Percentiles rank a stretch among this genome's conserved stretches.
These are phyloP conservation scores for Arothron firmamentum DNA, from an alignment of 2,113 vertebrate genomes.

Conservation along the genomic window DNA sequence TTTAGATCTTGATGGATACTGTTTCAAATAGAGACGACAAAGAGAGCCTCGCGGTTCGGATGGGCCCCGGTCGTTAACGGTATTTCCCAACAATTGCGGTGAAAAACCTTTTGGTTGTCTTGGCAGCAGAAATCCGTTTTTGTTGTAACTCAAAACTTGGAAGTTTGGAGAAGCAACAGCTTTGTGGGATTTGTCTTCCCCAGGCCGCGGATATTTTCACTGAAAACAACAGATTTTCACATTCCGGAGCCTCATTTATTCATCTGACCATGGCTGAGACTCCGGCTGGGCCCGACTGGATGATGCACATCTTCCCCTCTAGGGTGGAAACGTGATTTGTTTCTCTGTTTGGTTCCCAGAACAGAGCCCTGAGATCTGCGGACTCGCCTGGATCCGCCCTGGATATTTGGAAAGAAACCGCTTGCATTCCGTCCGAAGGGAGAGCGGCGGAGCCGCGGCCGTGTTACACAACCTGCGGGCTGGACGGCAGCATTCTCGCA, in stretches of 20 bases:
- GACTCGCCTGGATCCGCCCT: constrained; percentile 43
- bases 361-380: constrained; percentile 28
- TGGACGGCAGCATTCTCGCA: constrained; percentile 44
- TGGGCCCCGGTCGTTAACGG: too few species aligned
- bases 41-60: too few species aligned
- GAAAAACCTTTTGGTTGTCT: constrained; percentile 25
- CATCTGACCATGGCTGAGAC: constrained; percentile 52
- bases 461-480: constrained; percentile 54
- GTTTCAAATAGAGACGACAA: too few species aligned
- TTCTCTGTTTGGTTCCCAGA: constrained; percentile 16
- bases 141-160: constrained; percentile 63
- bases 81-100: too few species aligned
- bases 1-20: too few species aligned
- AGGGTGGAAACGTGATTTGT: constrained; percentile 23
- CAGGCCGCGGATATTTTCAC: constrained; percentile 53
- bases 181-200: constrained; percentile 53
- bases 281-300: constrained; percentile 24
- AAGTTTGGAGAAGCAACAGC: constrained; percentile 54
- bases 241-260: constrained; percentile 48
- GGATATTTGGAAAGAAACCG: constrained; percentile 40
- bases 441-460: constrained; percentile 24
- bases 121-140: constrained; percentile 46
- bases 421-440: constrained; percentile 44
- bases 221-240: constrained; percentile 64
- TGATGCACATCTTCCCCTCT: constrained; percentile 50